Base-by-base conservation (phyloP, 2,113 vertebrate genomes). In the Lagopus leucura region DNA sequence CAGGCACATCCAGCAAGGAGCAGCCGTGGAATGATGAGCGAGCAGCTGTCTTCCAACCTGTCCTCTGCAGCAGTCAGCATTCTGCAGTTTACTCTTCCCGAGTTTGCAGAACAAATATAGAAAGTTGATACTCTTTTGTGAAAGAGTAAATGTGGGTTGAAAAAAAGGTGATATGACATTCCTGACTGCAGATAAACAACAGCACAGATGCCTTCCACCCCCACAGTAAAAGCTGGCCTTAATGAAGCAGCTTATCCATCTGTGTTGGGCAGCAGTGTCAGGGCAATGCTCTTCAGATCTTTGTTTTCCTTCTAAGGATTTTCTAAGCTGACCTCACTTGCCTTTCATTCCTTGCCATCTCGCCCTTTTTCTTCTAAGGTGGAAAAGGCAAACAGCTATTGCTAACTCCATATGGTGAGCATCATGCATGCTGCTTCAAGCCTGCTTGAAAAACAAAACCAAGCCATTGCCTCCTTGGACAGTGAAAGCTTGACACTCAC, bases 101-200 rank as follows among this genome's bases (percentile, higher is more conserved):
- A 0, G 98, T 99, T 19, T 38, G 99, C 99, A 87, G 99, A 99
- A 94, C 99, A 99, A 87, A 99, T 19, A 45, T 45, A 17, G 19
- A 45, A 45, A 45, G 43, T 19, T 45, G 43, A 45, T 45, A 45
- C 7, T 45, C 43, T 45, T 42, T 42, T 45, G 43, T 45, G 99
- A 99, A 98, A 98, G 98, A 78, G 25, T 50, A 4, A 86, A 63
- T 9, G 40, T 3, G 63, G 30, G 13, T 55, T 50, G 58, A 8
- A 47, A 66, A 22, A 45, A 70, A 32, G 70, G 76, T n/a, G 8
- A 19, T 47, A 20, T 47, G 45, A 34, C 11, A 1, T 81, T 25
- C 32, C 16, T 27, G n/a, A 13, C 64, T 38, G 34, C 40, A 22
- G 54, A 7, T 58, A 8, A 0, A 24, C 34, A 8, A 2, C 24